phyloP scores from a whole-genome alignment of 2,113 vertebrate species.

The Triplophysa rosa region DNA sequence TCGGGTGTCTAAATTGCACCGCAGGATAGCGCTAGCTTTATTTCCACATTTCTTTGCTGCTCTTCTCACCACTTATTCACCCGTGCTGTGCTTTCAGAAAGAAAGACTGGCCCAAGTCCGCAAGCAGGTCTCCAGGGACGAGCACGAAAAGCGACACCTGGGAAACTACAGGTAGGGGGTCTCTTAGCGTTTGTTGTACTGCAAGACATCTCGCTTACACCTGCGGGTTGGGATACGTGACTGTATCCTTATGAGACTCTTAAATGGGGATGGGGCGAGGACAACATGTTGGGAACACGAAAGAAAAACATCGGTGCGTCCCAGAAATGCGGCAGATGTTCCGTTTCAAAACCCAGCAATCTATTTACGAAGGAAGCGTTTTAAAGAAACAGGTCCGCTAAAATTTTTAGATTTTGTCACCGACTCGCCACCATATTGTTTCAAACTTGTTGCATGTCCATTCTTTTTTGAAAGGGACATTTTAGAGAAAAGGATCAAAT shows the following conservation, averaged over 20 bases:
- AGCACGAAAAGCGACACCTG: conserved; percentile 94
- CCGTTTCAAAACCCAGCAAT: too few relatives aligned
- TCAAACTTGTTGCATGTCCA: too few relatives aligned
- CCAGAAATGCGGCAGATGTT: too few relatives aligned
- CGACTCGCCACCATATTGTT: too few relatives aligned
- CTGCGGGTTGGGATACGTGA: conserved; percentile 50
- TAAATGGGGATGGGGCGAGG: neutral
- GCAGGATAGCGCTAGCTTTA: neutral
- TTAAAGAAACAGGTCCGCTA: too few relatives aligned
- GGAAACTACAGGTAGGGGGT: conserved; percentile 92
- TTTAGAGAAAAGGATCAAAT: too few relatives aligned
- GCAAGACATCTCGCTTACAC: conserved; percentile 50
- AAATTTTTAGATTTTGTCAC: too few relatives aligned
- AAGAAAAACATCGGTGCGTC: neutral
- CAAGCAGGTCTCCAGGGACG: conserved; percentile 92
- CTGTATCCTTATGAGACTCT: neutral
- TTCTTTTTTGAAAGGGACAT: too few relatives aligned
- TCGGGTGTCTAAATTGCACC: conserved; percentile 12
- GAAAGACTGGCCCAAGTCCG: conserved; percentile 93
- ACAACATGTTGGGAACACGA: conserved; percentile 3
- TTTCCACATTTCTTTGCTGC: neutral
- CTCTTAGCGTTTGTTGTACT: conserved; percentile 39
- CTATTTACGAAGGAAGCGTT: too few relatives aligned
- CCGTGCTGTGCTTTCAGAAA: conserved; percentile 79
- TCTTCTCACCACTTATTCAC: neutral